Percentiles rank a stretch among this genome's conserved stretches.
These are phyloP conservation scores for Aethina tumida DNA, from an alignment of 1,140 invertebrate species.

Conservation along the genomic window DNA sequence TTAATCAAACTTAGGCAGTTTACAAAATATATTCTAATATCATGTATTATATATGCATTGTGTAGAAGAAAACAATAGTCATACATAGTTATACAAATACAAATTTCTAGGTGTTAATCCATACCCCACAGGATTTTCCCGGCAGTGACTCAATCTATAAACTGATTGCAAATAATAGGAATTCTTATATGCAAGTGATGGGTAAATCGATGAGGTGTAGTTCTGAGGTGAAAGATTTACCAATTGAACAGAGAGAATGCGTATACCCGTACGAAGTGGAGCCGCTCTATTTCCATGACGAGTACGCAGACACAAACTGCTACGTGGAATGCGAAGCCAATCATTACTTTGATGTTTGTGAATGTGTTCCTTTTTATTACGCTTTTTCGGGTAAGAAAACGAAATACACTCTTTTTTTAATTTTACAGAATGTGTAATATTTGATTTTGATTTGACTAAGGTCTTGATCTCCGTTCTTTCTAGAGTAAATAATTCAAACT, in stretches of 20 bases:
- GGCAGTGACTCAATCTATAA: constrained; percentile 3
- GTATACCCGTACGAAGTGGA: constrained; percentile 3
- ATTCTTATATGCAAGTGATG: constrained; percentile 9
- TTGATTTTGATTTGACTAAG: no score
- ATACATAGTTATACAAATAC: no score
- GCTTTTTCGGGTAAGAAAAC: constrained; percentile 9
- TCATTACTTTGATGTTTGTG: constrained; percentile 2
- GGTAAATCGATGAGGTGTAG: constrained; percentile 11
- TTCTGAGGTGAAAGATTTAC: constrained; percentile 5
- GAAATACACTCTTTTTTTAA: no score
- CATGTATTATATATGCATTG: no score
- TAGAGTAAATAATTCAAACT: no score
- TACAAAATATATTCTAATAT: no score
- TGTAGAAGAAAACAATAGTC: no score
- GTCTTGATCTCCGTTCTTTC: no score
- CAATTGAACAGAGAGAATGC: constrained; percentile 8
- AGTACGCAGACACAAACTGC: constrained; percentile 8
- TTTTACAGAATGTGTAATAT: no score
- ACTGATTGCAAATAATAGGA: constrained; percentile 5
- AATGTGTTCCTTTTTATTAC: constrained; percentile 11
- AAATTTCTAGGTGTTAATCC: constrained; percentile 11
- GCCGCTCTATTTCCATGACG: constrained; percentile 3
- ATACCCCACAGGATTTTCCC: constrained; percentile 10
- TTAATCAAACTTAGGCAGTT: no score
- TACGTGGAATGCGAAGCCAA: constrained; percentile 3